phyloP scores from a whole-genome alignment of 2,888 invertebrate species.

The Papilio elwesi region DNA sequence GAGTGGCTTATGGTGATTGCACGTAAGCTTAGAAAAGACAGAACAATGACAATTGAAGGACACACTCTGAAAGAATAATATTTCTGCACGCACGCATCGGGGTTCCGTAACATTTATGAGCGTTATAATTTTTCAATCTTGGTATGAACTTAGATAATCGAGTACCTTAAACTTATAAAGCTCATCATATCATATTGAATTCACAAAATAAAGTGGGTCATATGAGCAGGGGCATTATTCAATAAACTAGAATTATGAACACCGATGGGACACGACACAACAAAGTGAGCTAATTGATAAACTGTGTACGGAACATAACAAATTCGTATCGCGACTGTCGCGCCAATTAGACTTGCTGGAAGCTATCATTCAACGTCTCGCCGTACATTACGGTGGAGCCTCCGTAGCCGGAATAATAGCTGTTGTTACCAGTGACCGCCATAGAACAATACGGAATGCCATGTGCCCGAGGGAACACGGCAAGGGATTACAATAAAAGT shows the following conservation, averaged over 20 bases:
- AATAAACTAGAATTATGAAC: slow-evolving; percentile 69
- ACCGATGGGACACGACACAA: slow-evolving; percentile 61
- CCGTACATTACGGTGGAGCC: slow-evolving; percentile 22
- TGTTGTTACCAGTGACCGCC: slow-evolving; percentile 14
- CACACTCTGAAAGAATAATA: background rate
- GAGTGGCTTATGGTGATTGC: slow-evolving; percentile 18
- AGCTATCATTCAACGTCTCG: slow-evolving; percentile 52
- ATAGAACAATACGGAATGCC: slow-evolving; percentile 23
- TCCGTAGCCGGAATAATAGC: slow-evolving; percentile 28
- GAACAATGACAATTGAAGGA: slow-evolving; percentile 13
- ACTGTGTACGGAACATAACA: slow-evolving; percentile 58
- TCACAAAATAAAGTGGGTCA: slow-evolving; percentile 35
- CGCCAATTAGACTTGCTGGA: slow-evolving; percentile 69
- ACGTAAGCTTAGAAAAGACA: slow-evolving; percentile 13
- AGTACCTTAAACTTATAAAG: no score
- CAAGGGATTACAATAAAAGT: background rate
- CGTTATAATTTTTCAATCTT: background rate
- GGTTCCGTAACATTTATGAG: background rate
- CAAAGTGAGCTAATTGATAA: slow-evolving; percentile 71
- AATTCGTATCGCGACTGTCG: slow-evolving; percentile 60
- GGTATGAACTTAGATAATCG: background rate
- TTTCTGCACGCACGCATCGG: background rate
- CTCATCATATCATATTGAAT: slow-evolving; percentile 10
- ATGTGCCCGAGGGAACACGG: slow-evolving; percentile 11
- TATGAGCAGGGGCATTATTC: slow-evolving; percentile 54